phyloP scores from a whole-genome alignment of 2,888 invertebrate genomes.

The Temnothorax ravouxi region DNA sequence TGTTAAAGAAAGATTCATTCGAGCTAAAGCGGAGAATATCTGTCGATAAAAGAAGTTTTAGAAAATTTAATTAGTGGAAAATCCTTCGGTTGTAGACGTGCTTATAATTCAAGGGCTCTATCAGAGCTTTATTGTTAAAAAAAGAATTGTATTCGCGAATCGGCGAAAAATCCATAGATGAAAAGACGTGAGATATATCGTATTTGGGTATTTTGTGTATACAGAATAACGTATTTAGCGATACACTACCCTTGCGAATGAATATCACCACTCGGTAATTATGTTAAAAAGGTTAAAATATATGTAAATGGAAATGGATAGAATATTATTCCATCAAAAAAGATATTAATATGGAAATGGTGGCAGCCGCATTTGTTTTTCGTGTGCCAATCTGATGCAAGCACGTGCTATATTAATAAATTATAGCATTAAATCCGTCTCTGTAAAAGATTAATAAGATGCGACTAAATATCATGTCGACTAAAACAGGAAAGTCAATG shows the following conservation, averaged over 20 bases:
- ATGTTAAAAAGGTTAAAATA: constrained; percentile 22
- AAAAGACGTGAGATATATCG: neutral
- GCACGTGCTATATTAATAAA: constrained; percentile 19
- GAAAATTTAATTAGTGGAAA: constrained; percentile 14
- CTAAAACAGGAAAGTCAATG: neutral
- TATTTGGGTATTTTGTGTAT: neutral
- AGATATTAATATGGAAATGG: constrained; percentile 33
- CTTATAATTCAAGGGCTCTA: neutral
- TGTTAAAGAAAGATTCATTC: constrained; percentile 7
- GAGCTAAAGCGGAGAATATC: neutral
- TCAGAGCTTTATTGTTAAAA: neutral
- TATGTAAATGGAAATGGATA: constrained; percentile 11
- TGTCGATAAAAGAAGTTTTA: neutral
- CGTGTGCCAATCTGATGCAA: constrained; percentile 10
- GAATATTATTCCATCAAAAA: constrained; percentile 8
- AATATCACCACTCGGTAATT: constrained; percentile 1
- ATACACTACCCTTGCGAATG: neutral
- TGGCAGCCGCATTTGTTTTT: constrained; percentile 19
- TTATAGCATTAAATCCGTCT: constrained; percentile 9
- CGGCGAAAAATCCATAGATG: neutral
- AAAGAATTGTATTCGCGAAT: neutral
- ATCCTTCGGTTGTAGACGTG: neutral
- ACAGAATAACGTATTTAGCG: neutral
- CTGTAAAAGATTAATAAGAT: constrained; percentile 23
- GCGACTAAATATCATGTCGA: neutral